Percentiles rank a stretch among this genome's conserved stretches.
phyloP scores from a whole-genome alignment of 2,888 invertebrate genomes.

The Phengaris arion region DNA sequence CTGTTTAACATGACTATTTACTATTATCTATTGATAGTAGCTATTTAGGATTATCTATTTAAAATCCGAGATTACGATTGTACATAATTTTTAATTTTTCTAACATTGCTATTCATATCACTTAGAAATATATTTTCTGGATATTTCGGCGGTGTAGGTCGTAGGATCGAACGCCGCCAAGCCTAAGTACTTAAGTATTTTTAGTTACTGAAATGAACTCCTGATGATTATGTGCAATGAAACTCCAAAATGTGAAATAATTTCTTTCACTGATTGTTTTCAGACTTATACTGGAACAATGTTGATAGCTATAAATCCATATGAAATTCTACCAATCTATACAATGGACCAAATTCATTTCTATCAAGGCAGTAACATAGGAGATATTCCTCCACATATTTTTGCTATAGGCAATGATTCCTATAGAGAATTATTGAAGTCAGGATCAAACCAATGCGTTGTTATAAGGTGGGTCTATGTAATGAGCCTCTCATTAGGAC shows the following conservation, averaged over 20 bases:
- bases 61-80: not conserved
- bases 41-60: not conserved
- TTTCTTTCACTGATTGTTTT: constrained; percentile 37
- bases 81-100: no score
- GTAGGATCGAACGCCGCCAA: no score
- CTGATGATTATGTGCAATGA: no score
- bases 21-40: not conserved
- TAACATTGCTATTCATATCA: no score
- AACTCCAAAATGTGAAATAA: no score
- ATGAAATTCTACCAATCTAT: constrained; percentile 96
- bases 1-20: not conserved
- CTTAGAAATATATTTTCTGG: no score
- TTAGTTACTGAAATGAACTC: no score
- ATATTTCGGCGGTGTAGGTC: no score
- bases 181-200: no score
- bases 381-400: constrained; percentile 95
- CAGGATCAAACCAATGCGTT: constrained; percentile 91
- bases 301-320: constrained; percentile 97
- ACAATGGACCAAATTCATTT: constrained; percentile 91
- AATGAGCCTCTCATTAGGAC: not conserved
- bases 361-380: constrained; percentile 90
- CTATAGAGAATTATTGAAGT: constrained; percentile 88
- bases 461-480: constrained; percentile 87
- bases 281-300: constrained; percentile 97
- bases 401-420: constrained; percentile 97